These are phyloP conservation scores for Amazonetta brasiliensis DNA, from an alignment of 2,797 vertebrate species.

Conservation along the genomic window DNA sequence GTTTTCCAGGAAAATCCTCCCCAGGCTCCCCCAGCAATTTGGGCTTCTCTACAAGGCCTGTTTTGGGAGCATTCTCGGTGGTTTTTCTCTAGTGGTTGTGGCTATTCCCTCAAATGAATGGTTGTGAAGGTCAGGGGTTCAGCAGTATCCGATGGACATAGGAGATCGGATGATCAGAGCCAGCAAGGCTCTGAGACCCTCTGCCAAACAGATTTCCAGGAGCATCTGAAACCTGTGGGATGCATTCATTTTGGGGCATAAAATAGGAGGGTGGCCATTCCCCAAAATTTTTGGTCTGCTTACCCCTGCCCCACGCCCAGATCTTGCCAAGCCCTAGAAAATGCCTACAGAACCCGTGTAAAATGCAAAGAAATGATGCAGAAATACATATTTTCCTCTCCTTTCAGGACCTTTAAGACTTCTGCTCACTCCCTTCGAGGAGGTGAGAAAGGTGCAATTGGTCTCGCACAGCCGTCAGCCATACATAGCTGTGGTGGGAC, in stretches of 20 bases:
- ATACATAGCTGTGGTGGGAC: neutral
- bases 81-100: constrained; percentile 52
- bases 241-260: neutral
- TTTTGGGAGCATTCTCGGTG: neutral
- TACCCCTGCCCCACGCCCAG: neutral
- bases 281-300: neutral
- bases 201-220: neutral
- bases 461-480: neutral
- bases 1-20: constrained; percentile 2
- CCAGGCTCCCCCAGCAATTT: neutral
- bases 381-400: neutral
- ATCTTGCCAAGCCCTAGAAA: neutral
- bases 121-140: constrained; percentile 37
- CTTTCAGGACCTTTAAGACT: neutral
- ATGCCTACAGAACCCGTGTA: neutral
- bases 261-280: neutral
- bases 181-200: neutral
- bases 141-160: neutral
- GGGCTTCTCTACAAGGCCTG: neutral
- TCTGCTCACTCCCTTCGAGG: neutral
- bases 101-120: constrained; percentile 49
- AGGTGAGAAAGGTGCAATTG: neutral
- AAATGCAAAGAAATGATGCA: neutral
- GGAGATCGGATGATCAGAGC: neutral
- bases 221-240: neutral